Base-by-base conservation (phyloP, 53 echinoderm and acorn worm species). In the Arbacia lixula region DNA sequence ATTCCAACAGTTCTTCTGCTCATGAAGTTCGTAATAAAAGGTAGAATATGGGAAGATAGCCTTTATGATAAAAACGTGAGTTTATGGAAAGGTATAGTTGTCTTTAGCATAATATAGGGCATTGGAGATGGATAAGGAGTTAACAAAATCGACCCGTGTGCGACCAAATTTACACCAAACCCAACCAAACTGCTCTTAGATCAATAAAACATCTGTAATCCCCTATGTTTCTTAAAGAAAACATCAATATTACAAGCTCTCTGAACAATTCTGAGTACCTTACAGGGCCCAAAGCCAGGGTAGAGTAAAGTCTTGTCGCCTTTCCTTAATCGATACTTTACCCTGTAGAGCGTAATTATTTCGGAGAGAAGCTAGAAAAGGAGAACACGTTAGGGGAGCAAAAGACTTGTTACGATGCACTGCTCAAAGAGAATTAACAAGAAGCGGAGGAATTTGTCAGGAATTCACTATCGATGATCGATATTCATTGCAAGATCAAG, bases 201-300 rank as follows among this genome's bases (percentile, higher is more conserved):
- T 77, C 77, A 19, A 77, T 77, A 58, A 57, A 27, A 77, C 77
- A 77, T 54, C 77, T 77, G 77, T 77, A 77, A 77, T 77, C 77
- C 77, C 8, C 6, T 32, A 29, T 43, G 77, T 77, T 77, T 77
- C 77, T 27, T 77, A 77, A 77, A 58, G 77, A 58, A 77, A 58
- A 56, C 58, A 39, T 77, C 77, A 43, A 77, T 77, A 57, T 77
- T 58, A 77, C 77, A 77, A 77, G 77, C 37, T 39, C 26, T 9
- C 14, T 2, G 25, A 36, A 77, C 58, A 57, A 77, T 77, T 12
- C 28, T 19, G 24, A 49, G 26, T 9, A 58, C 27, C 37, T 6
- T 35, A 25, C 24, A 58, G 37, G 31, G 77, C 35, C 34, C 34
- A 6, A 21, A 57, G 16, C 33, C 50, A 74, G 34, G 24, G 39